phyloP scores from a whole-genome alignment of 2,888 invertebrate species.

The Hypercompe scribonia region DNA sequence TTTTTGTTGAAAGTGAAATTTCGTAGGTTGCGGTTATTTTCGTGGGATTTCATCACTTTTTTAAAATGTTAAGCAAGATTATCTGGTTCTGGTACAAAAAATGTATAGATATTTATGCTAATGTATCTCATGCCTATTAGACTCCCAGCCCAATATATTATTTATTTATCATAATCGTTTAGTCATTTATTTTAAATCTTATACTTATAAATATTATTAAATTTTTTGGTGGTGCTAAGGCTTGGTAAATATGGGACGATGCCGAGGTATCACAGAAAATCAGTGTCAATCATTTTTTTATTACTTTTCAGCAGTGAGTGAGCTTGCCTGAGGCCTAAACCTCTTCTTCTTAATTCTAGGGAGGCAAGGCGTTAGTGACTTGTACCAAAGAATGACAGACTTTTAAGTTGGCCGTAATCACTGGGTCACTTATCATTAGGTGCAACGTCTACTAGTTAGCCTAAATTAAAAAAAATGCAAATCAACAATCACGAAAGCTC shows the following conservation, averaged over 20 bases:
- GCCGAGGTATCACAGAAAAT: not conserved
- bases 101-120: constrained; percentile 27
- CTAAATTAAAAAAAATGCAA: no score
- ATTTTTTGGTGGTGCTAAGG: no score
- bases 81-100: constrained; percentile 42
- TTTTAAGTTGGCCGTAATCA: not conserved
- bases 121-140: constrained; percentile 17
- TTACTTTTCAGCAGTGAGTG: not conserved
- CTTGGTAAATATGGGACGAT: not conserved
- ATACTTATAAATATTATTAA: no score
- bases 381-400: no score
- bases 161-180: not conserved
- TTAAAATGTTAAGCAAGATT: constrained; percentile 29
- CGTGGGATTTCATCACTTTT: constrained; percentile 35
- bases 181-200: not conserved
- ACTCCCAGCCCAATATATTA: not conserved
- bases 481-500: no score
- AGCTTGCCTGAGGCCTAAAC: not conserved
- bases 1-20: constrained; percentile 55
- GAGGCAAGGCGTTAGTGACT: not conserved
- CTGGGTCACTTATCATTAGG: no score
- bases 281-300: not conserved
- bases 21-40: constrained; percentile 33
- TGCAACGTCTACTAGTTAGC: no score
- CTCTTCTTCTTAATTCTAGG: not conserved